Evolutionary conservation across 2,888 invertebrate species (phyloP), one percentile per base, ranked within the genome.

Genomic region (Drosophila barbarae): DNA sequence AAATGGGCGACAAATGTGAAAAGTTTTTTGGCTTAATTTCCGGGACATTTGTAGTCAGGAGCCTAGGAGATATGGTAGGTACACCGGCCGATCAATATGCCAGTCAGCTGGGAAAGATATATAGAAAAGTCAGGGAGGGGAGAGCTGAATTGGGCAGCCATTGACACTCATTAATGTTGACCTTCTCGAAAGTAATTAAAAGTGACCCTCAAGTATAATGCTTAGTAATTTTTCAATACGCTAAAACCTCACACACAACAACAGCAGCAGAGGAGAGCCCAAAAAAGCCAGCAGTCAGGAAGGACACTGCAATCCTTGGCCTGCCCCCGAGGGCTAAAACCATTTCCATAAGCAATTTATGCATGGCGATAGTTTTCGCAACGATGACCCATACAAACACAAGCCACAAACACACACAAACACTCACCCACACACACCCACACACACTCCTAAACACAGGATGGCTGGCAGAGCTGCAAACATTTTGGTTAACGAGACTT

Each of bases 111-210:
- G 18, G 18, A 18, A 18, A 18, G 18, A 18, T 18, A 21, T 47
- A 28, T 18, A 44, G 9, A 4, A 13, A 26, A 26, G 26, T 26
- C 26, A 4, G 26, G 0, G 23, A 13, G 4, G 23, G 1, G 23
- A 23, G 5, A 26, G n/a, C 7, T n/a, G 0, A 15, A 13, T 23
- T 13, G 12, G 10, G 34, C 34, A 23, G 68, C 59, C 74, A 78
- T 84, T 80, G 83, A 79, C 79, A 82, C 85, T 77, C 77, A 85
- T 81, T 81, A 75, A 75, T 75, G 73, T 71, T 83, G 83, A 85
- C 87, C 87, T 88, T 87, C 87, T 84, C 72, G 55, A 85, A 87
- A 86, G 87, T 86, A 87, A 87, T 87, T 87, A 87, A 87, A 84
- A 86, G 79, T 81, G 84, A 86, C 88, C 87, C 86, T 76, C 73